Evolutionary conservation across 2,888 invertebrate species (phyloP).

Genomic region (Tetragonisca angustula): DNA sequence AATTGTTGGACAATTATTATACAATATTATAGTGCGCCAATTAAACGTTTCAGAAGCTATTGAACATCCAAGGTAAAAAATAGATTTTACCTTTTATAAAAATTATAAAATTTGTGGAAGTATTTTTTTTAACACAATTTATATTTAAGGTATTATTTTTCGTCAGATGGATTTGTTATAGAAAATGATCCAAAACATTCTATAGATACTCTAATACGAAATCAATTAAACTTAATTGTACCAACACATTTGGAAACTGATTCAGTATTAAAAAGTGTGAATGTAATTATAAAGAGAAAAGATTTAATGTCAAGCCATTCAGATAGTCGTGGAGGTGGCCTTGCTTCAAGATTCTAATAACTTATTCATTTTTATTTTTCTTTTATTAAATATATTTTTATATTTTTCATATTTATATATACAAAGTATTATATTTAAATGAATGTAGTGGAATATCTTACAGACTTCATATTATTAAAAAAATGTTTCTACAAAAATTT

Average conservation of each 20-base stretch:
- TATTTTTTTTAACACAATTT: background rate
- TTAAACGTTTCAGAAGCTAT: conserved; percentile 84
- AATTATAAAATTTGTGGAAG: conserved; percentile 27
- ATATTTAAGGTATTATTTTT: conserved; percentile 75
- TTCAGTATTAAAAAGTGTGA: conserved; percentile 85
- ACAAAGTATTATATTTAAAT: too few species aligned
- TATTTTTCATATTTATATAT: background rate
- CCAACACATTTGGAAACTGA: conserved; percentile 66
- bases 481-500: too few species aligned
- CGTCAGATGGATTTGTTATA: conserved; percentile 75
- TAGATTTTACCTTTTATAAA: conserved; percentile 19
- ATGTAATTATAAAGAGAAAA: conserved; percentile 88
- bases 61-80: conserved; percentile 84
- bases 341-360: conserved; percentile 86
- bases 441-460: too few species aligned
- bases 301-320: conserved; percentile 89
- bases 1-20: conserved; percentile 85
- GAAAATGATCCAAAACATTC: conserved; percentile 76
- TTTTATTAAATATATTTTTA: conserved; percentile 6
- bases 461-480: too few species aligned
- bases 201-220: conserved; percentile 70
- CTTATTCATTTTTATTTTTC: conserved; percentile 13
- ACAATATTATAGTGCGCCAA: conserved; percentile 83
- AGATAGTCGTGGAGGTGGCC: conserved; percentile 90
- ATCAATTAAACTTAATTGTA: conserved; percentile 65